A percentile compares a stretch with the other conserved stretches of the same genome.
Evolutionary conservation across 2,888 invertebrate species (phyloP).

Genomic region (Prosapia bicincta): DNA sequence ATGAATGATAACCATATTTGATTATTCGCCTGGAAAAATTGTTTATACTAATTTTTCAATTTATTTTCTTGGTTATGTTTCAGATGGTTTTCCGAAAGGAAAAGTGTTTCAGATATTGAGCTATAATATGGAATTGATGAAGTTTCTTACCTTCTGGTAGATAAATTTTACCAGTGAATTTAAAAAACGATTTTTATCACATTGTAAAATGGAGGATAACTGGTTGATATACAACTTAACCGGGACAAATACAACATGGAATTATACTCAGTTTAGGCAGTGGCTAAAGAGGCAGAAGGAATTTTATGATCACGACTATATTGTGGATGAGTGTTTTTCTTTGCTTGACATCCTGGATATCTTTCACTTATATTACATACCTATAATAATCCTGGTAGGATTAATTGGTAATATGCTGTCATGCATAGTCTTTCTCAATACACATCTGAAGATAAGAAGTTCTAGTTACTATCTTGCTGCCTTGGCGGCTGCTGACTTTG

Average conservation of each 20-base stretch:
- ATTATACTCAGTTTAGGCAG: background rate
- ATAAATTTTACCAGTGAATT: too few species aligned
- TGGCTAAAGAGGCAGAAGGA: background rate
- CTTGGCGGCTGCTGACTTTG: slow-evolving; percentile 57
- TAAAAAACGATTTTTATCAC: too few species aligned
- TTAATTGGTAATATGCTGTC: slow-evolving; percentile 58
- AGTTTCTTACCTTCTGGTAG: too few species aligned
- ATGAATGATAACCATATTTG: too few species aligned
- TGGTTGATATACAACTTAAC: background rate
- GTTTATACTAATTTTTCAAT: too few species aligned
- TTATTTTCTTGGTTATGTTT: too few species aligned
- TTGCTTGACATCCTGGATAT: slow-evolving; percentile 22
- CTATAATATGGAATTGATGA: too few species aligned
- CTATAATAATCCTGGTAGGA: slow-evolving; percentile 56
- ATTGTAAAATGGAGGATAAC: background rate
- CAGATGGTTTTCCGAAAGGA: too few species aligned
- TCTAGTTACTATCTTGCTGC: slow-evolving; percentile 63
- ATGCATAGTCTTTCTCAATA: slow-evolving; percentile 57
- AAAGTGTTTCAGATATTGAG: too few species aligned
- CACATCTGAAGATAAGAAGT: slow-evolving; percentile 57
- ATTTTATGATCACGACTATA: background rate
- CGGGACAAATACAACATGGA: background rate
- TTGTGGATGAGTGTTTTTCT: slow-evolving; percentile 23
- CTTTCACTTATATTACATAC: slow-evolving; percentile 49
- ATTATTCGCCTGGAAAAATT: too few species aligned